Evolutionary conservation across 2,797 vertebrate genomes (phyloP), one percentile per base, ranked within the genome.

Genomic region (Melanotaenia maccullochi): DNA sequence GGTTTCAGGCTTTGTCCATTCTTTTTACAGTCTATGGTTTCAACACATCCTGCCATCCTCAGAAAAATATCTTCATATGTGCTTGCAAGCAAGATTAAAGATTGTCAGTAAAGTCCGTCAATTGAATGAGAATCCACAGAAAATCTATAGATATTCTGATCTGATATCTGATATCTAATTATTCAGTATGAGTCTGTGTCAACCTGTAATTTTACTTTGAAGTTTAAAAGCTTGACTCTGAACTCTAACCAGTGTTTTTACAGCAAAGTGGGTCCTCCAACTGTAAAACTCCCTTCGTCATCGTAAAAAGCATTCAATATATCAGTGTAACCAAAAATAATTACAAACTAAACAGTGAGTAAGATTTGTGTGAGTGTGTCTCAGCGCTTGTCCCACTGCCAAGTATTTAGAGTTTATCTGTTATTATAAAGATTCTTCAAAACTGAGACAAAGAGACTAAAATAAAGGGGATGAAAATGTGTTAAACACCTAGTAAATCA

Each of bases 381-480:
- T 68, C 59, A 28, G n/a, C 65, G 5, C 22, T 24, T 12, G 28
- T 20, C 38, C 58, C 56, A 28, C 9, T 65, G 24, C 51, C 11
- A 56, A 13, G 5, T 47, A 38, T 24, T 18, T 11, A 47, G 49
- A 36, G 73, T 20, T 20, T 1, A 66, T 56, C 36, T 47, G 35
- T 28, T 9, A 62, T 7, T 24, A 12, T 36, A 1, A 42, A 58
- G 35, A 51, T 32, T 25, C 30, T 68, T 32, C 4, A 33, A 65
- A 68, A 16, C 16, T 55, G 60, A 44, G 40, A 33, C 9, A n/a
- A 58, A 64, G 25, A 32, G 1, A 47, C 44, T 3, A 0, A 56
- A 60, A 66, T 4, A 61, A 52, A 58, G 24, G 35, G 62, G 30
- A 63, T 28, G 3, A 61, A 65, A 81, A 65, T 22, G 54, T 57